Percentiles rank a stretch among this genome's conserved stretches.
These are phyloP conservation scores for Aramus guarauna DNA, from an alignment of 2,113 vertebrate species.

Conservation along the genomic window DNA sequence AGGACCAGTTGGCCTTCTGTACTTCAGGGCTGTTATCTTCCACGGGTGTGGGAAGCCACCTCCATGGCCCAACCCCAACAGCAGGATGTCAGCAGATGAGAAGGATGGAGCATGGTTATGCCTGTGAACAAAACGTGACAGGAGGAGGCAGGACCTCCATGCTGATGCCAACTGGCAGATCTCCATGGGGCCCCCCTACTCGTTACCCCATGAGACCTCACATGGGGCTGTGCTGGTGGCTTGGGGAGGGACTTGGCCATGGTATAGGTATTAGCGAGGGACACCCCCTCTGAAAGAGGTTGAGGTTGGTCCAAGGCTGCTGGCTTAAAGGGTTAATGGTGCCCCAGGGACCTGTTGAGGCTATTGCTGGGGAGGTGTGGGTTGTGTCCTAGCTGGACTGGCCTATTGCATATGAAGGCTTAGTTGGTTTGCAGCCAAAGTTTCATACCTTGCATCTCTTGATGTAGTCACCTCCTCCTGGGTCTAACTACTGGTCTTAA, in stretches of 20 bases:
- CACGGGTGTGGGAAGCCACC: neutral
- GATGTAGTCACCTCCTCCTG: neutral
- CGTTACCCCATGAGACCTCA: rapidly evolving
- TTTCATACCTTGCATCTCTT: neutral
- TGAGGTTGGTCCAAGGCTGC: neutral
- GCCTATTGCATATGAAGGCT: neutral
- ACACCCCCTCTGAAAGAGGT: neutral
- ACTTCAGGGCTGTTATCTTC: neutral
- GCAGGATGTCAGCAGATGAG: neutral
- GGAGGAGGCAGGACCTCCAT: neutral
- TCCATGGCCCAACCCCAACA: neutral
- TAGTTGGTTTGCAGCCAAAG: neutral
- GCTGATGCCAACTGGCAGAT: neutral
- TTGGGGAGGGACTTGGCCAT: neutral
- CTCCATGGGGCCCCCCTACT: neutral
- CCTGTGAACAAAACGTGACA: neutral
- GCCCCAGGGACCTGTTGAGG: neutral
- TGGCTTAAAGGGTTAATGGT: neutral
- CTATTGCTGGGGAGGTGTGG: neutral
- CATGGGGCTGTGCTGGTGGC: neutral
- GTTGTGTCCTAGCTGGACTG: neutral
- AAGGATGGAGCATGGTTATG: neutral
- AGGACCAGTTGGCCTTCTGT: neutral
- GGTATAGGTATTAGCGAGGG: neutral
- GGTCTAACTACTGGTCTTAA: neutral